A percentile compares a stretch with the other conserved stretches of the same genome.
These are phyloP conservation scores for Cryptotis parvus DNA, from an alignment of 2,113 vertebrate genomes.

Conservation along the genomic window DNA sequence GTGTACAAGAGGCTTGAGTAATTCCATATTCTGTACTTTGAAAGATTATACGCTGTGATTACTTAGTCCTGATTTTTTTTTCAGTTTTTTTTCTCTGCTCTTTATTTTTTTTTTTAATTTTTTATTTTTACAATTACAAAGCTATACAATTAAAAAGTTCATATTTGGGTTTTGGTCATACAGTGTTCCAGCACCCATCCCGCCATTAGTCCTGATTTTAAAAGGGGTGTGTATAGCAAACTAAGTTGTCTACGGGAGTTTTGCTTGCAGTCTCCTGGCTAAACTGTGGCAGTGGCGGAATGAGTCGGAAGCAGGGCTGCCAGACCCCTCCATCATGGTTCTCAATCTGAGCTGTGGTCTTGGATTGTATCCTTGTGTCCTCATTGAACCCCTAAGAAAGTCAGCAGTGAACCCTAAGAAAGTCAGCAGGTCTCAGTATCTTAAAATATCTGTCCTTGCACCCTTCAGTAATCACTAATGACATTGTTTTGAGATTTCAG, in stretches of 20 bases:
- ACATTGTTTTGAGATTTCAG: not conserved
- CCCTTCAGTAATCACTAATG: no score
- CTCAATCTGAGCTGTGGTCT: not conserved
- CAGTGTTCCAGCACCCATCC: no score
- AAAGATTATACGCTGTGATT: not conserved
- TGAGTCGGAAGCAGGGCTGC: no score
- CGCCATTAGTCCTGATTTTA: not conserved
- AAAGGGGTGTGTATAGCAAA: not conserved
- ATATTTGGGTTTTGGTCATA: no score
- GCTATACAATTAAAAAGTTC: no score
- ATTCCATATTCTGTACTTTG: not conserved
- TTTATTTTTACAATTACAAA: no score
- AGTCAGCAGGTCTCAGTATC: not conserved
- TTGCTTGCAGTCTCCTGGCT: not conserved
- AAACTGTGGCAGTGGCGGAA: no score
- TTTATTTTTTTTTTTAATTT: no score
- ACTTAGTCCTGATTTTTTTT: not conserved
- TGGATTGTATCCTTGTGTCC: not conserved
- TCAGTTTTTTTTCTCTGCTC: no score
- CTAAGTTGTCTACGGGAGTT: rapidly evolving
- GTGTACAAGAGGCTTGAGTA: not conserved
- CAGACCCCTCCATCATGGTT: not conserved
- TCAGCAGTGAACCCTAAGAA: not conserved
- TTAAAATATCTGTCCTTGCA: not conserved
- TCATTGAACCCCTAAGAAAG: not conserved